phyloP scores from a whole-genome alignment of 2,113 vertebrate genomes.

The Lepus timidus region DNA sequence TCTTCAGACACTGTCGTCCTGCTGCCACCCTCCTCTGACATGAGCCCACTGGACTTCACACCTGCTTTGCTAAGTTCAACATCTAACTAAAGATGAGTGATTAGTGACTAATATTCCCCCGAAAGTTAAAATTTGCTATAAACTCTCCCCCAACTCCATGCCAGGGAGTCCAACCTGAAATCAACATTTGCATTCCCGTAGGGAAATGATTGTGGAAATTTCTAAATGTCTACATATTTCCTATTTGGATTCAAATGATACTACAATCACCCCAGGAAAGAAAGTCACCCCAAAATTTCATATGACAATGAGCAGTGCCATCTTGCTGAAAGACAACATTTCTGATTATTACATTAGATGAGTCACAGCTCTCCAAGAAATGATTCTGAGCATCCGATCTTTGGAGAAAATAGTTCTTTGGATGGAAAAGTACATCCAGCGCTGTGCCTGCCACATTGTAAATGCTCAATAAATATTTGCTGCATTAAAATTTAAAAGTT shows the following conservation, averaged over 20 bases:
- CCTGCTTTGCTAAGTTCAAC: conserved; percentile 68
- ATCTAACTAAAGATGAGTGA: conserved; percentile 72
- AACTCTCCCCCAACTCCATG: conserved; percentile 33
- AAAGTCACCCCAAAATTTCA: conserved; percentile 52
- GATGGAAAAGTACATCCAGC: background rate
- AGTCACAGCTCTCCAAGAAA: background rate
- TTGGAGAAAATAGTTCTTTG: background rate
- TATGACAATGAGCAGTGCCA: conserved; percentile 50
- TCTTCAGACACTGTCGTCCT: conserved; percentile 59
- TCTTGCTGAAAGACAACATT: conserved; percentile 27
- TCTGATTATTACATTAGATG: conserved; percentile 25
- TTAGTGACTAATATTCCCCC: conserved; percentile 80
- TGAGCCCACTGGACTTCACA: conserved; percentile 49
- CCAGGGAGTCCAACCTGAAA: conserved; percentile 75
- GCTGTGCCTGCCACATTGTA: background rate
- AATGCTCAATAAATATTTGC: background rate
- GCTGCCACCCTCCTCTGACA: background rate
- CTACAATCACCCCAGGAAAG: conserved; percentile 38
- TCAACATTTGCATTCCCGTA: conserved; percentile 45
- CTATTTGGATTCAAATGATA: conserved; percentile 55
- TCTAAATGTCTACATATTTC: conserved; percentile 32
- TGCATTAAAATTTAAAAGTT: conserved; percentile 10
- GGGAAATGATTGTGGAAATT: conserved; percentile 73
- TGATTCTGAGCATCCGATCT: background rate
- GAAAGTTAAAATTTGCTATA: conserved; percentile 72